phyloP scores from a whole-genome alignment of 2,888 invertebrate genomes.

The Ditylenchus weischeri region DNA sequence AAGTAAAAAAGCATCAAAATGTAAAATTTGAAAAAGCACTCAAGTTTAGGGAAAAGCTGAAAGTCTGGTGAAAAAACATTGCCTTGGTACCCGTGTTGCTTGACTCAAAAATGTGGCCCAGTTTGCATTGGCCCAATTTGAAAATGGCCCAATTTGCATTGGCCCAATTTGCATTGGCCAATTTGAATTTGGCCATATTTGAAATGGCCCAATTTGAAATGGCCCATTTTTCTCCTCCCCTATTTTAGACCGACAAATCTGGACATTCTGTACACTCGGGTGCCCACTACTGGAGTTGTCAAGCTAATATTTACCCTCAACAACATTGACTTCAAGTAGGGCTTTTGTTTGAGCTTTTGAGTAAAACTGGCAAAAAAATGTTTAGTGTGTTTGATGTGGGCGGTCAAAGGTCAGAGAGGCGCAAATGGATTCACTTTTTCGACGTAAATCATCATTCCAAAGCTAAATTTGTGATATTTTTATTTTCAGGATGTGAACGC shows the following conservation, averaged over 20 bases:
- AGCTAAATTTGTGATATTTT: background rate
- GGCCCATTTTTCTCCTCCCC: too few relatives aligned
- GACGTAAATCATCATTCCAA: slow-evolving; percentile 41
- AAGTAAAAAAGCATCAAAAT: too few relatives aligned
- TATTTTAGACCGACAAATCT: slow-evolving; percentile 37
- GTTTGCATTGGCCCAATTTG: too few relatives aligned
- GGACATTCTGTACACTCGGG: slow-evolving; percentile 51
- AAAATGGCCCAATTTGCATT: too few relatives aligned
- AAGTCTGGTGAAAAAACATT: too few relatives aligned
- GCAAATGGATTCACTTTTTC: slow-evolving; percentile 55
- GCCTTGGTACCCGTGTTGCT: too few relatives aligned
- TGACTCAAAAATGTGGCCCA: too few relatives aligned
- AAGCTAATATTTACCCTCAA: slow-evolving; percentile 43
- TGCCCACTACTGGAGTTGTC: slow-evolving; percentile 54
- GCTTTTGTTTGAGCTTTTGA: background rate
- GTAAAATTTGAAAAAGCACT: too few relatives aligned
- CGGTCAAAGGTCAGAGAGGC: slow-evolving; percentile 51
- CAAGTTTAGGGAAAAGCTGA: too few relatives aligned
- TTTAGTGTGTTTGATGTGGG: slow-evolving; percentile 49
- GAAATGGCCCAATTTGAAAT: too few relatives aligned
- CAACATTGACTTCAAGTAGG: slow-evolving; percentile 42
- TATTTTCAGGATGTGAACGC: slow-evolving; percentile 37
- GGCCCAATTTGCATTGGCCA: too few relatives aligned
- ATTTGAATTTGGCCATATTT: too few relatives aligned
- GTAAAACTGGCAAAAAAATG: background rate